Base-by-base conservation (phyloP, 1,140 invertebrate species). In the Dinothrombium tinctorium region DNA sequence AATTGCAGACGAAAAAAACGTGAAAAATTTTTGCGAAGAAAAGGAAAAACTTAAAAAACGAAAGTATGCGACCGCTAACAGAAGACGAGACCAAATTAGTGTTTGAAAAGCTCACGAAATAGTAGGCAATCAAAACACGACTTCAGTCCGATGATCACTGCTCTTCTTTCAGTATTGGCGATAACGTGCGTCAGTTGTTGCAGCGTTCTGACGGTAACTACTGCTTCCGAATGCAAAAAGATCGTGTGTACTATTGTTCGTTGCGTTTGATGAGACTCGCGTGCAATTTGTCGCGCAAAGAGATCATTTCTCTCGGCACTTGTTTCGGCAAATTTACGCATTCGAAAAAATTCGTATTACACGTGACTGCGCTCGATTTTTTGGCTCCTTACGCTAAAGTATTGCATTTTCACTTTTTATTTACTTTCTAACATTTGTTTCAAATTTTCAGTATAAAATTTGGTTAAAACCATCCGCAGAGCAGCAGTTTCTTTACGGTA, bases 311-410 rank as follows among this genome's bases (percentile, higher is more conserved):
- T 38, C 69, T 86, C 19, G 94, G 94, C 1, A 95, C 84, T 9
- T 98, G 92, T 57, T 82, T 99, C 57, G 94, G 94, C 21, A 98
- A 96, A 63, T 96, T 99, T 56, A 94, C 90, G 15, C 95, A 96
- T 63, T 72, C 74, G 15, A 35, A 42, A 15, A 95, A 94, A 64
- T 94, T 98, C 51, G 71, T 71, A 45, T 62, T 99, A 21, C 82
- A 95, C 50, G 80, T 99, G 7, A 99, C 92, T 15, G 82, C 89
- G 0, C 61, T 99, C n/a, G 80, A 84, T 53, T 94, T 86, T 57
- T 61, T 99, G 43, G 83, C 86, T n/a, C 89, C 89, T 7, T 98
- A 96, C 65, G 90, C 90, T 5, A 82, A 90, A 62, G 76, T 79
- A 63, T 55, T 45, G 38, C 40, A n/a, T 7, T 33, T 15, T 8